A percentile compares a stretch with the other conserved stretches of the same genome.
phyloP scores from a whole-genome alignment of 2,888 invertebrate genomes.

The Andrena flavipes region DNA sequence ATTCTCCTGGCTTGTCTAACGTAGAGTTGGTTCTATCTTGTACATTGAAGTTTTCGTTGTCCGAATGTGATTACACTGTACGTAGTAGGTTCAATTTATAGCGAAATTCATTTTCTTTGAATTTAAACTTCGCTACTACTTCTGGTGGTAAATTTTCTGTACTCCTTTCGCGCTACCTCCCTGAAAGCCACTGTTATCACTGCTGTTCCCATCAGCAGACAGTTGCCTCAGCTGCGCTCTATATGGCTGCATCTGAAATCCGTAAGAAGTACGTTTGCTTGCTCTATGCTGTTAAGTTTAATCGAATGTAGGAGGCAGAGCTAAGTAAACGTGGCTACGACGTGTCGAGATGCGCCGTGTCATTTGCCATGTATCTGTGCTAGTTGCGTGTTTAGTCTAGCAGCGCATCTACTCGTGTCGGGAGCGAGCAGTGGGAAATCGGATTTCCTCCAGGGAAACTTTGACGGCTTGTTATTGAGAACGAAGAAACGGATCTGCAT shows the following conservation, averaged over 20 bases:
- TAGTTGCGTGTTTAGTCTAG: background rate
- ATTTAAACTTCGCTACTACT: too few species aligned
- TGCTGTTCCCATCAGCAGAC: too few species aligned
- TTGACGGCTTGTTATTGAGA: constrained; percentile 10
- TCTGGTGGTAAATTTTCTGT: too few species aligned
- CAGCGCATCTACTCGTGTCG: background rate
- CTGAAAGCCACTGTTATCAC: too few species aligned
- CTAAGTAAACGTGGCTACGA: background rate
- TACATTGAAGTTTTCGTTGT: too few species aligned
- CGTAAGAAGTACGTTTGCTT: background rate
- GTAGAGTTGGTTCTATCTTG: too few species aligned
- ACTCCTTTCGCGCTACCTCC: too few species aligned
- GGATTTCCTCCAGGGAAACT: background rate
- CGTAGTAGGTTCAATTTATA: too few species aligned
- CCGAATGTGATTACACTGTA: too few species aligned
- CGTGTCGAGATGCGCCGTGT: background rate
- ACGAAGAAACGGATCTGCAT: background rate
- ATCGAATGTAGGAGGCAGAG: background rate
- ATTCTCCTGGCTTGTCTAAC: too few species aligned
- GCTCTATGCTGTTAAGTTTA: background rate
- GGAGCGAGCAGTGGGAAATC: background rate
- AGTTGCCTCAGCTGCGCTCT: background rate
- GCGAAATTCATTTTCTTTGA: too few species aligned
- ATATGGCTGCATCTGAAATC: background rate
- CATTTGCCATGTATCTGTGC: background rate